These are phyloP conservation scores for Nomada fabriciana DNA, from an alignment of 2,888 invertebrate genomes.

Conservation along the genomic window DNA sequence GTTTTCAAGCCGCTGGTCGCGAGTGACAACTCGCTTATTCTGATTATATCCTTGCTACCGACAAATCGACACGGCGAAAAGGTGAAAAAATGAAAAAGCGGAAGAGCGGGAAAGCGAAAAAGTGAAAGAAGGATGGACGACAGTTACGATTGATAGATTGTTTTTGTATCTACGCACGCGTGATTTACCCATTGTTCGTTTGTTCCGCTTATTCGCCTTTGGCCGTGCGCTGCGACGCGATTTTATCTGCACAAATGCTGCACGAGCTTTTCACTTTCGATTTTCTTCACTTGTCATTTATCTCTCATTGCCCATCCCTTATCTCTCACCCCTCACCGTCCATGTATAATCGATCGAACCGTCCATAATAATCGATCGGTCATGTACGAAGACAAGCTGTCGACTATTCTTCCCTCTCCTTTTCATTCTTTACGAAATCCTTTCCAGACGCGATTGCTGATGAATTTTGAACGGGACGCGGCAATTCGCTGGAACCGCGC, in stretches of 20 bases:
- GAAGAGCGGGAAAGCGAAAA: too few relatives aligned
- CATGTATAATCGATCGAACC: not conserved
- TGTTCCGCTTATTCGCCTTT: not conserved
- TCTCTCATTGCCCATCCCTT: too few relatives aligned
- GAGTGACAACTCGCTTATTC: too few relatives aligned
- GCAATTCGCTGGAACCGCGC: slow-evolving; percentile 12
- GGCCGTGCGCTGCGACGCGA: not conserved
- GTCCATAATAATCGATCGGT: not conserved
- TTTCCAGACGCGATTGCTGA: not conserved
- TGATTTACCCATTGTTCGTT: not conserved
- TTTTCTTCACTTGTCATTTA: too few relatives aligned
- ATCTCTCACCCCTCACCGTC: too few relatives aligned
- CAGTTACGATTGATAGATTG: not conserved
- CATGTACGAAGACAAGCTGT: not conserved
- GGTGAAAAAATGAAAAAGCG: too few relatives aligned
- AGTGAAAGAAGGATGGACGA: not conserved
- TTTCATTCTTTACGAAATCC: not conserved
- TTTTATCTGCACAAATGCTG: not conserved
- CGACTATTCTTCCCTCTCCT: too few relatives aligned
- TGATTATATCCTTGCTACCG: not conserved
- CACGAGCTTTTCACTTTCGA: too few relatives aligned
- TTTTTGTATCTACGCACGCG: not conserved
- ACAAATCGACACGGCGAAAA: not conserved
- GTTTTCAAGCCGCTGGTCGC: too few relatives aligned
- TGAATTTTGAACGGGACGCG: not conserved